Percentiles rank a stretch among this genome's conserved stretches.
These are phyloP conservation scores for Caligus rogercresseyi DNA, from an alignment of 1,140 invertebrate species.

Conservation along the genomic window DNA sequence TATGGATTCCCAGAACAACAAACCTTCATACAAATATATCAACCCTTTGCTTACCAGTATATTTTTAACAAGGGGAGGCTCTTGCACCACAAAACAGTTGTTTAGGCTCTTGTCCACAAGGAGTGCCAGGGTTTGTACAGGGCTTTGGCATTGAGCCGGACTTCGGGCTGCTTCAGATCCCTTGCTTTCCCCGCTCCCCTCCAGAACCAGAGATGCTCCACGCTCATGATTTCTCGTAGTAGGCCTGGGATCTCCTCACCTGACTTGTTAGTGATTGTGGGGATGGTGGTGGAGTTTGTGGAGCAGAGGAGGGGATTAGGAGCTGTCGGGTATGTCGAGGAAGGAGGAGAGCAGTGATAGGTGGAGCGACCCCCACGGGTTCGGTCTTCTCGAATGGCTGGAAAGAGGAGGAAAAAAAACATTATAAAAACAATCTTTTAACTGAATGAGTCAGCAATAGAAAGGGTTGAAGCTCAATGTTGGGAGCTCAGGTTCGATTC, in stretches of 20 bases:
- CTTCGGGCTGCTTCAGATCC: background rate
- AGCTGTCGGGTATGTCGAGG: conserved; percentile 39
- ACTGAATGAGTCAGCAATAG: background rate
- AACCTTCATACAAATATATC: too few relatives aligned
- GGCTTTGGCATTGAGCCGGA: background rate
- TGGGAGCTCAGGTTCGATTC: too few relatives aligned
- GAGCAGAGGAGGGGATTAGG: conserved; percentile 21
- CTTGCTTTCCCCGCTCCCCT: conserved; percentile 44
- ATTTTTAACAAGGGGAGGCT: conserved; percentile 88
- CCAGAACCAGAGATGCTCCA: conserved; percentile 80
- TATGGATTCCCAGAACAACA: too few relatives aligned
- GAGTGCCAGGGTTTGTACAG: conserved; percentile 44
- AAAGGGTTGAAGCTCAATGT: too few relatives aligned
- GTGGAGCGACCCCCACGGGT: conserved; percentile 84
- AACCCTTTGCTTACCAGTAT: conserved; percentile 50
- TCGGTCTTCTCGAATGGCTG: conserved; percentile 51
- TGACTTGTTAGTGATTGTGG: background rate
- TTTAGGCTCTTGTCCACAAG: conserved; percentile 87
- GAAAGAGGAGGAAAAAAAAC: background rate
- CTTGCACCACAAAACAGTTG: conserved; percentile 97
- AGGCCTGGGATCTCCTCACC: conserved; percentile 22
- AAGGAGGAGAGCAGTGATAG: conserved; percentile 76
- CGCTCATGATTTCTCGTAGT: conserved; percentile 73
- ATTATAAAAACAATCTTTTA: background rate
- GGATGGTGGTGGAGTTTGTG: background rate